phyloP scores from a whole-genome alignment of 1,140 invertebrate species.

The Hypsibius dujardini region DNA sequence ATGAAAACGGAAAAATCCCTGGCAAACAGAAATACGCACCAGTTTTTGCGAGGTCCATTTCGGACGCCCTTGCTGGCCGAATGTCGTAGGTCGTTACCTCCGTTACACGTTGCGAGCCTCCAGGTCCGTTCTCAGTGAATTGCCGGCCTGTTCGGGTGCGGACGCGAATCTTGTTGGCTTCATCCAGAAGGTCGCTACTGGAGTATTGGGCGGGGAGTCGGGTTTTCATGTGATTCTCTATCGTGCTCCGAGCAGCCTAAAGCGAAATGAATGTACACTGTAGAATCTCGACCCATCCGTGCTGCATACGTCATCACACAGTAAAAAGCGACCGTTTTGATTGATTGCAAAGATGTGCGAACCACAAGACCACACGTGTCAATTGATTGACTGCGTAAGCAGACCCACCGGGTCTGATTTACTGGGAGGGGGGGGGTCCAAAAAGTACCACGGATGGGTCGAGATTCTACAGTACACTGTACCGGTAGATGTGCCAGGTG shows the following conservation, averaged over 20 bases:
- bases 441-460: no score
- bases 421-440: no score
- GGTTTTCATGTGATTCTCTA: background rate
- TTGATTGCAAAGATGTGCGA: no score
- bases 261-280: no score
- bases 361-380: no score
- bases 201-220: background rate
- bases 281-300: no score
- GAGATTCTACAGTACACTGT: no score
- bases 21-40: background rate
- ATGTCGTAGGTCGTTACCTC: slow-evolving; percentile 1
- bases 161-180: background rate
- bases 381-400: no score
- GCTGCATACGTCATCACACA: no score
- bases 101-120: background rate
- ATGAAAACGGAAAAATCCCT: background rate
- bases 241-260: background rate
- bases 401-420: no score
- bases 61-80: background rate
- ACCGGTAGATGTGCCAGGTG: no score
- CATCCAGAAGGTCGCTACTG: background rate
- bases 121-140: background rate
- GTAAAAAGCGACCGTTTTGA: no score
- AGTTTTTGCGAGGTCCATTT: background rate
- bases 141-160: background rate